phyloP scores from a whole-genome alignment of 2,797 vertebrate species.

The Phaenicophaeus curvirostris region DNA sequence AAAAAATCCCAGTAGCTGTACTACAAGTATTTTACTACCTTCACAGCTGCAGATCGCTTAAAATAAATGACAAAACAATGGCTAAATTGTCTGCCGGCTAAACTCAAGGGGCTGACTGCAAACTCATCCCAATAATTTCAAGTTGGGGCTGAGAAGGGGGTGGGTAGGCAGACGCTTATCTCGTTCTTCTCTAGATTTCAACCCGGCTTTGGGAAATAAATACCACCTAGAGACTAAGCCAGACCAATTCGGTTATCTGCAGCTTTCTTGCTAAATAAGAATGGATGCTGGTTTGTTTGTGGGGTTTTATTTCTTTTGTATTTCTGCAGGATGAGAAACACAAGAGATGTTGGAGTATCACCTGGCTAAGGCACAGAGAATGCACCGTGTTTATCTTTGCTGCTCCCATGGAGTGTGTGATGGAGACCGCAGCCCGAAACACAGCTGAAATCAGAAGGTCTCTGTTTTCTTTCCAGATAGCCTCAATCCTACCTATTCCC shows the following conservation, averaged over 20 bases:
- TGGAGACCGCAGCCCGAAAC: slow-evolving; percentile 45
- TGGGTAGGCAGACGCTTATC: not conserved
- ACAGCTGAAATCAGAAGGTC: slow-evolving; percentile 72
- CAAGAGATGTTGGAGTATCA: slow-evolving; percentile 5
- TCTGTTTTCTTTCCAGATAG: slow-evolving; percentile 77
- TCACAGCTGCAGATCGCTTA: not conserved
- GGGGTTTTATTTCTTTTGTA: not conserved
- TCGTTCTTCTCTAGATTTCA: slow-evolving; percentile 10
- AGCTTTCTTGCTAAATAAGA: not conserved
- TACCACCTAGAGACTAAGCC: slow-evolving; percentile 8
- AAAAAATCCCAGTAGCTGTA: not conserved
- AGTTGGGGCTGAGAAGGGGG: not conserved
- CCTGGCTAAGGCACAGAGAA: slow-evolving; percentile 36
- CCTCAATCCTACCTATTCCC: slow-evolving; percentile 61
- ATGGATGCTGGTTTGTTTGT: slow-evolving; percentile 11
- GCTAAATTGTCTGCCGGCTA: slow-evolving; percentile 1
- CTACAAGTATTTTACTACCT: slow-evolving; percentile 16
- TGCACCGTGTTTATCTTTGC: slow-evolving; percentile 48
- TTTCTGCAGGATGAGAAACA: slow-evolving; percentile 1
- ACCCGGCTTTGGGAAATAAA: slow-evolving; percentile 22
- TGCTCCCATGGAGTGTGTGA: slow-evolving; percentile 29
- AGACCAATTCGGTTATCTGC: not conserved
- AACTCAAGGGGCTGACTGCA: slow-evolving; percentile 8
- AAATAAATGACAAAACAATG: slow-evolving; percentile 33
- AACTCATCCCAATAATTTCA: slow-evolving; percentile 8